Conservation (phyloP, 2,113 vertebrate species). For the Onychostruthus taczanowskii region DNA sequence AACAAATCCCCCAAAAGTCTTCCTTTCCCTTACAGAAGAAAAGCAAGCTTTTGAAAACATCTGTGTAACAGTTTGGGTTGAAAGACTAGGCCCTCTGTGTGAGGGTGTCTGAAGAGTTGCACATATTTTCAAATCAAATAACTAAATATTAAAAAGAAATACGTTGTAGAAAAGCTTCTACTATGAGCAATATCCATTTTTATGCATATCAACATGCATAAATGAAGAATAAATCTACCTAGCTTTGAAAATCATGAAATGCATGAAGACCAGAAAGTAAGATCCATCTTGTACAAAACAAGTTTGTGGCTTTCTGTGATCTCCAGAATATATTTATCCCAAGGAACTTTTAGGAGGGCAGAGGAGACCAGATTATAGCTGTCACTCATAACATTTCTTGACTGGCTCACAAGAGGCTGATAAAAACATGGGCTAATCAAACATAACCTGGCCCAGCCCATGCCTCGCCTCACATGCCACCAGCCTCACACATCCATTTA, state of each 20-base stretch:
- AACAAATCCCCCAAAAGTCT: background rate
- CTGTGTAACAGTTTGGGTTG: background rate
- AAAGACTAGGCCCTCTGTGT: background rate
- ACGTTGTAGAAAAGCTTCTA: background rate
- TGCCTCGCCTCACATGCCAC: accelerated
- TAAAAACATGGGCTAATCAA: background rate
- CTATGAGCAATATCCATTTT: background rate
- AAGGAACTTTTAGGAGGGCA: background rate
- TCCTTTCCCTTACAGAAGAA: background rate
- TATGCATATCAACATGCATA: background rate
- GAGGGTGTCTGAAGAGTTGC: background rate
- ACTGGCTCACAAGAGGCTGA: background rate
- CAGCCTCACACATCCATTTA: accelerated
- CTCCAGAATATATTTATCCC: background rate
- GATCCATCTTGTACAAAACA: background rate
- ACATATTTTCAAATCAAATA: background rate
- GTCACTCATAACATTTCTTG: background rate
- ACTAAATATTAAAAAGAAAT: background rate
- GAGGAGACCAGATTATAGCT: background rate
- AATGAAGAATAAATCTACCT: background rate
- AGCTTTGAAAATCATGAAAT: background rate
- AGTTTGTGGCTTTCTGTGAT: background rate
- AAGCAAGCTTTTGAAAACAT: background rate
- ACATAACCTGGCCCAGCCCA: accelerated
- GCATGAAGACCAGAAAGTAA: background rate